Base-by-base conservation (phyloP, 2,797 vertebrate genomes). In the Myripristis murdjan region DNA sequence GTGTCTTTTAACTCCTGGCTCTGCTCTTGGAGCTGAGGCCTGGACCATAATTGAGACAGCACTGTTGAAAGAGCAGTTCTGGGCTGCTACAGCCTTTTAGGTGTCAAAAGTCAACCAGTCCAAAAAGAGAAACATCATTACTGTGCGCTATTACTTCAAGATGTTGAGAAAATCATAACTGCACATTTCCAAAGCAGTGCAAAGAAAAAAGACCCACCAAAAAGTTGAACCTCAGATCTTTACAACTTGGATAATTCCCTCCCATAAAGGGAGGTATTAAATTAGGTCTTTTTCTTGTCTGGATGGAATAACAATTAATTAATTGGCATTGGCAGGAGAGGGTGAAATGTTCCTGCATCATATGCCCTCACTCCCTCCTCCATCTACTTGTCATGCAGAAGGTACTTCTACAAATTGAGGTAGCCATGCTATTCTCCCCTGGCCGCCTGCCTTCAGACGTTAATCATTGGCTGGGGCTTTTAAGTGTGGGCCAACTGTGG, bases 401-500 rank as follows among this genome's bases (percentile, higher is more conserved):
- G 75, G 64, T 71, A 65, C 73, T 72, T 77, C 51, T 75, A 76
- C 77, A 87, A 81, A 85, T 75, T 61, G 70, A 73, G 70, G 67
- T 61, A 73, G 85, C 70, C 23, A 37, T 18, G 62, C 65, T 80
- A 68, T 87, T 79, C 85, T 89, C 75, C 33, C 39, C 83, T 89
- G 87, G 83, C 84, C 7, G 28, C 58, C 75, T 80, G 83, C 87
- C 82, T 81, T 64, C 59, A 63, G 69, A 87, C 75, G 75, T 89
- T 85, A 86, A 91, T 92, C 88, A 90, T 20, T 52, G 63, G 70
- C 65, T 65, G 58, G 28, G 67, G 84, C 85, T 89, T 93, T 92
- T 83, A 91, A 89, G 87, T 87, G 64, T 35, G 85, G 72, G 90
- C 92, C 87, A 91, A 89, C 74, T 77, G 77, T 83, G 81, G 83